Evolutionary conservation across 2,888 invertebrate species (phyloP), one percentile per base, ranked within the genome.

Genomic region (Dynastes grantii): DNA sequence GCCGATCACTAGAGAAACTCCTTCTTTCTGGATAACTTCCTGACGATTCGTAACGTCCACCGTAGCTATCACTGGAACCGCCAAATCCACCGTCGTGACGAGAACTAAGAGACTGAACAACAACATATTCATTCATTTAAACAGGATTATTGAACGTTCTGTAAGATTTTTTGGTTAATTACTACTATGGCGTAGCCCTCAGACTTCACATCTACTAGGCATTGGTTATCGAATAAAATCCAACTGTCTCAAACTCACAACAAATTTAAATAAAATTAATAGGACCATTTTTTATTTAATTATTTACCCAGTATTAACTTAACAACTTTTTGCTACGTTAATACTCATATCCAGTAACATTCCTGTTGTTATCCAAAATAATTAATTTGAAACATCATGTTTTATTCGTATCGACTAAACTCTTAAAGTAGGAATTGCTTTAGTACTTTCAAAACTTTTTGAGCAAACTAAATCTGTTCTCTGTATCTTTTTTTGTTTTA

Each of bases 31-130:
- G 90, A 85, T 90, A 90, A 84, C 89, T 89, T 83, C 90, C 89
- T 87, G 91, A 90, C 87, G 89, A 89, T 80, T 92, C 92, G 89
- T 92, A 92, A 85, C 92, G 91, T 86, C 90, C 87, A 85, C 90
- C 90, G 86, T 90, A 90, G 88, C 90, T 90, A 88, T 91, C 90
- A 83, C 90, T 90, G 86, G 90, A 90, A 86, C 90, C 90, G 85
- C 91, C 91, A 89, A 91, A 83, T 77, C 81, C 81, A 77, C 83
- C 83, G 77, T 85, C 85, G 83, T 85, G 86, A 80, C 88, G 88
- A 83, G 88, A 87, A 83, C 87, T 87, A 85, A 87, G 85, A 84
- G 87, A 88, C 89, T 89, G 88, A 84, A 87, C 85, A 87, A 87
- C 84, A 86, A 78, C 78, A 78, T 75, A 75, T 75, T 75, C 73